Base-by-base conservation (phyloP, 2,113 vertebrate species). In the Mustela nigripes region DNA sequence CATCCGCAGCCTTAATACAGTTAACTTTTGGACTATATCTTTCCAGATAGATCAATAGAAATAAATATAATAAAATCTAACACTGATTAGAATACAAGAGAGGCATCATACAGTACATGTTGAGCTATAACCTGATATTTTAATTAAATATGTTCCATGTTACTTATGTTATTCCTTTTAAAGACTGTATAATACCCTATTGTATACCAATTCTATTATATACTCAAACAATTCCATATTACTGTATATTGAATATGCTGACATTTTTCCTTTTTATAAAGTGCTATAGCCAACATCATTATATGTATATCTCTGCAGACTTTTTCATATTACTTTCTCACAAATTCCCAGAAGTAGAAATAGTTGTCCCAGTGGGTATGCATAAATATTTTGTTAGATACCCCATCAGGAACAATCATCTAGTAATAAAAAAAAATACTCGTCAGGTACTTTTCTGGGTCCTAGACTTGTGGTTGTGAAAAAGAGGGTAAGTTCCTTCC, bases 341-440 rank as follows among this genome's bases (percentile, higher is more conserved):
- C 7, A 71, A 76, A 71, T 89, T 71, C 31, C 11, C 83, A 56
- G 65, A 89, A 33, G 21, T 74, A 69, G 39, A 95, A 91, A 86
- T 76, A 56, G 33, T 16, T 76, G 50, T n/a, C 58, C 60, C 31
- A n/a, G 31, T 93, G 62, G 28, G 56, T 71, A 74, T 42, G 45
- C 9, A 45, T 53, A 50, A 67, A 63, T 22, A 76, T 60, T 91
- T 87, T 95, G 83, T 63, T 81, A 84, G 65, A 92, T 74, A 62
- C 2, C 81, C 42, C n/a, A 50, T 53, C 31, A 62, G 50, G 53
- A 88, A 91, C 0, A 33, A 88, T 98, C 71, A 93, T 56, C 22
- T n/a, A 94, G 24, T 56, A 88, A 86, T 7, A 95, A 92, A 89
- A 45, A 45, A 92, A 89, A 86, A 90, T 78, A 96, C 69, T 85